Percentiles rank a stretch among this genome's conserved stretches.
phyloP scores from a whole-genome alignment of 2,797 vertebrate species.

The Ceyx erithaca region DNA sequence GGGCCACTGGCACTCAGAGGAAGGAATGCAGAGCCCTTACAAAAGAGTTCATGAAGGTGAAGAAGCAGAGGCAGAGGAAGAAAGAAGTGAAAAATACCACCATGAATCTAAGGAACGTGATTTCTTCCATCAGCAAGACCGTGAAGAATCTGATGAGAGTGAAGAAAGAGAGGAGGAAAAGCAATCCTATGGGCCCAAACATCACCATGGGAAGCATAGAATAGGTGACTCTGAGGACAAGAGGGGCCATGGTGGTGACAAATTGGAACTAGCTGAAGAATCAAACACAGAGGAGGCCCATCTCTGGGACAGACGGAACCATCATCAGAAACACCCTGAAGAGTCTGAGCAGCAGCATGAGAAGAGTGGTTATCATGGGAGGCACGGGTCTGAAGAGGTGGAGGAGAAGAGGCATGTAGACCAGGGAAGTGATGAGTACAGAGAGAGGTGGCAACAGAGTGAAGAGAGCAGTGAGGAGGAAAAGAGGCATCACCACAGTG shows the following conservation, averaged over 20 bases:
- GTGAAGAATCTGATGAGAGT: slow-evolving; percentile 69
- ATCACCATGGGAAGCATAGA: slow-evolving; percentile 77
- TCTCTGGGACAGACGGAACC: slow-evolving; percentile 56
- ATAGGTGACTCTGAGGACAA: slow-evolving; percentile 68
- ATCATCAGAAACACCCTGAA: slow-evolving; percentile 30
- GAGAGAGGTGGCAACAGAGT: slow-evolving; percentile 32
- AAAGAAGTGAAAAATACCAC: slow-evolving; percentile 47
- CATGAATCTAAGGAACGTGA: slow-evolving; percentile 5
- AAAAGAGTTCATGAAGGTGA: neutral
- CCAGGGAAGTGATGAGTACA: slow-evolving; percentile 49
- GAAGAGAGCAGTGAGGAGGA: slow-evolving; percentile 70
- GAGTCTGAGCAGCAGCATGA: slow-evolving; percentile 62
- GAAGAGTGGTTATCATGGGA: neutral
- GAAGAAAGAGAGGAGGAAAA: slow-evolving; percentile 71
- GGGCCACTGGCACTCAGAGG: neutral
- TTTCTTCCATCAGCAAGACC: slow-evolving; percentile 31
- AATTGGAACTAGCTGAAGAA: neutral
- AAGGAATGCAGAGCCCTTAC: slow-evolving; percentile 61
- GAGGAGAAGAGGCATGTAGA: neutral
- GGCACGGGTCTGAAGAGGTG: slow-evolving; percentile 13
- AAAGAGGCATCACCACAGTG: slow-evolving; percentile 10
- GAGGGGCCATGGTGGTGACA: neutral
- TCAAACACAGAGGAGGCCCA: neutral
- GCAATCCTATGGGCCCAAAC: slow-evolving; percentile 63
- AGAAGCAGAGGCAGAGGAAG: slow-evolving; percentile 6